Percentiles rank a stretch among this genome's conserved stretches.
phyloP scores from a whole-genome alignment of 2,888 invertebrate species.

The Diogma glabrata region DNA sequence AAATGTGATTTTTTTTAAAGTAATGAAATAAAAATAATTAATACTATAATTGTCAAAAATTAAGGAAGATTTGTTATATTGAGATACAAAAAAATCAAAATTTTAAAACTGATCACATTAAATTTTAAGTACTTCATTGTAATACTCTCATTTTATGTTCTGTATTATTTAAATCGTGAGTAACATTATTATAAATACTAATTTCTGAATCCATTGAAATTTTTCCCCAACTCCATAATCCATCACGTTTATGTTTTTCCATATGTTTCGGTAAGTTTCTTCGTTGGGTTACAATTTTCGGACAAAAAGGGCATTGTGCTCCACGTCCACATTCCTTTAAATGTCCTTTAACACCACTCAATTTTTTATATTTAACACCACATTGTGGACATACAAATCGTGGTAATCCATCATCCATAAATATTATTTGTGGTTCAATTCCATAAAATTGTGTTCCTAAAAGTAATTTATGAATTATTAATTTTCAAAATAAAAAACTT shows the following conservation, averaged over 20 bases:
- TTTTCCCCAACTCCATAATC: constrained; percentile 5
- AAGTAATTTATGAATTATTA: constrained; percentile 24
- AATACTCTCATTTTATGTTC: too few relatives aligned
- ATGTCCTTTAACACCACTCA: constrained; percentile 22
- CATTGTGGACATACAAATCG: constrained; percentile 24
- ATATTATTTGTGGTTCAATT: constrained; percentile 19
- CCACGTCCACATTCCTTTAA: constrained; percentile 25
- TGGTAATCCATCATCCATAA: constrained; percentile 23
- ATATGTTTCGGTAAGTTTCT: constrained; percentile 25
- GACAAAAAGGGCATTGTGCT: constrained; percentile 24
- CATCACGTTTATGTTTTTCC: constrained; percentile 19
- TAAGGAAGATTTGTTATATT: too few relatives aligned
- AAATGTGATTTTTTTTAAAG: too few relatives aligned
- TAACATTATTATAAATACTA: too few relatives aligned
- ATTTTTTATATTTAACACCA: constrained; percentile 25
- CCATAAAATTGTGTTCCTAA: constrained; percentile 20
- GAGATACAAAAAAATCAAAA: too few relatives aligned
- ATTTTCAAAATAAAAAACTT: too few relatives aligned
- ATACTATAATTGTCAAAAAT: too few relatives aligned
- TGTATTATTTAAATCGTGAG: too few relatives aligned
- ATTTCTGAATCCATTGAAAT: not conserved
- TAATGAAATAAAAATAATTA: too few relatives aligned
- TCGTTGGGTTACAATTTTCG: constrained; percentile 24
- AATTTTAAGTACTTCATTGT: too few relatives aligned
- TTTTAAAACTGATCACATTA: too few relatives aligned